Evolutionary conservation across 2,113 vertebrate genomes (phyloP), one percentile per base, ranked within the genome.

Genomic region (Synchiropus splendidus): DNA sequence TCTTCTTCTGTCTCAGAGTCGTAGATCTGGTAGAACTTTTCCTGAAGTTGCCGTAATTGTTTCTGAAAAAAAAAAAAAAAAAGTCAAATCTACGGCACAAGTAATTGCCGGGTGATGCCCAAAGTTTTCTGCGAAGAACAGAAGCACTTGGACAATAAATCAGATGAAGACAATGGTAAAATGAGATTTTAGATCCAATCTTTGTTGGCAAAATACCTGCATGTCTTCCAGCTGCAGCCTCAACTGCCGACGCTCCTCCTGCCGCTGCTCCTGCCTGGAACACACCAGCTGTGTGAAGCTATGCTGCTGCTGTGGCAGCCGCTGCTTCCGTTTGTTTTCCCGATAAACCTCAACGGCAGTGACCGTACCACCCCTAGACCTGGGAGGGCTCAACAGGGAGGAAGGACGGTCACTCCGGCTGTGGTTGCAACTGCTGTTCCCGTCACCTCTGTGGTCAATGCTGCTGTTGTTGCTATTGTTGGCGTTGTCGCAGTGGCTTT

Each of bases 21-120:
- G 1, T 99, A 99, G 84, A 99, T 96, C 75, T 99, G 95, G 83
- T 97, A 99, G 85, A 99, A 99, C 86, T 99, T 99, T 58, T 99
- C 95, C 85, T 99, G 95, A 78, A 99, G 91, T 78, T 99, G 95
- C 47, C 95, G 92, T 67, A 99, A 89, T 83, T 99, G 95, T 70
- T 97, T 98, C 88, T 99, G 34, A n/a, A 31, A 1, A 31, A 46
- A 16, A 51, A 39, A 64, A 21, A 15, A 54, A 27, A 27, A 27
- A 27, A 27, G 21, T 27, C n/a, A n/a, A n/a, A n/a, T n/a, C n/a
- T n/a, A n/a, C n/a, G n/a, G n/a, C n/a, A n/a, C n/a, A n/a, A n/a
- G n/a, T n/a, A n/a, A n/a, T n/a, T n/a, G n/a, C n/a, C n/a, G n/a
- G n/a, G n/a, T n/a, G n/a, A n/a, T n/a, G n/a, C n/a, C n/a, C n/a